These are phyloP conservation scores for Hydractinia echinata DNA, from an alignment of 30 jellyfish, hydroid and myxozoan species.

Conservation along the genomic window DNA sequence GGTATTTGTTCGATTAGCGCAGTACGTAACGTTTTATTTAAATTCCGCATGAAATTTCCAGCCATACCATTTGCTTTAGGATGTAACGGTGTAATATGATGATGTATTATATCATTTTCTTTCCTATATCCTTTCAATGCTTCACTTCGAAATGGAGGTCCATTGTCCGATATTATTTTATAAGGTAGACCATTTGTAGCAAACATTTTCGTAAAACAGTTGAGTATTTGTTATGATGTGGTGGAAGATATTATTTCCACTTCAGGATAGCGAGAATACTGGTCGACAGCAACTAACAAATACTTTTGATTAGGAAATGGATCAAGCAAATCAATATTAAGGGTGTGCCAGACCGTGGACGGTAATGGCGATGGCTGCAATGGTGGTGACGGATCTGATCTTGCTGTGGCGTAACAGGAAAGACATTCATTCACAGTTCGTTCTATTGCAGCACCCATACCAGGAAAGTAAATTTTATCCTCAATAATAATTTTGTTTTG, in stretches of 20 bases:
- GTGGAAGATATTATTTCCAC: not conserved
- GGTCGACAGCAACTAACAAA: not conserved
- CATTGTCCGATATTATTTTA: not conserved
- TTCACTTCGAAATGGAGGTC: not conserved
- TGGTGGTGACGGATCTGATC: not conserved
- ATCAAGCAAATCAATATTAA: not conserved
- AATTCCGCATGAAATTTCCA: not conserved
- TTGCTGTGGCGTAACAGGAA: not conserved
- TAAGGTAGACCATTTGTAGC: not conserved
- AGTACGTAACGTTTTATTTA: not conserved
- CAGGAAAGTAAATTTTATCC: slow-evolving; percentile 5
- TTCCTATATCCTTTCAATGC: not conserved
- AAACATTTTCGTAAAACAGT: not conserved
- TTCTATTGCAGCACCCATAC: not conserved
- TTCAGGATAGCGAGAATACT: not conserved
- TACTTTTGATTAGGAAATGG: not conserved
- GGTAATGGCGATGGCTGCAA: too few species aligned
- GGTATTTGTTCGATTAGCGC: not conserved
- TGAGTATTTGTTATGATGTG: not conserved
- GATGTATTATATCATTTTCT: too few species aligned
- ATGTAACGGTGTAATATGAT: not conserved
- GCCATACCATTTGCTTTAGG: slow-evolving; percentile 1
- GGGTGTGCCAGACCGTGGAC: not conserved
- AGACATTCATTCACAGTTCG: not conserved
- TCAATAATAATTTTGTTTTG: not conserved